phyloP scores from a whole-genome alignment of 2,113 vertebrate genomes.

The Psittacus erithacus region DNA sequence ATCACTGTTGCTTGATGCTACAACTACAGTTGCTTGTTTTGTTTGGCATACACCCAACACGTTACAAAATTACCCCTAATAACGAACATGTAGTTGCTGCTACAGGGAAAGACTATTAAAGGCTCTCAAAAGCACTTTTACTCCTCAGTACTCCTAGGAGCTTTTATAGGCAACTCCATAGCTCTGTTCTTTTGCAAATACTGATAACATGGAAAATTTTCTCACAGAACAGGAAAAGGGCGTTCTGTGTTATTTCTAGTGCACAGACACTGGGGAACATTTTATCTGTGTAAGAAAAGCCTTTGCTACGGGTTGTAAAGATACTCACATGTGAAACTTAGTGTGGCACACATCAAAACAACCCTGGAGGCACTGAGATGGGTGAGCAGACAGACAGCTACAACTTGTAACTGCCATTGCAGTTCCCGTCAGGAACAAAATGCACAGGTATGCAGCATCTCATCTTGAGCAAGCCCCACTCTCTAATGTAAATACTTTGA shows the following conservation, averaged over 20 bases:
- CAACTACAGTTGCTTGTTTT: background rate
- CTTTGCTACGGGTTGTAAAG: background rate
- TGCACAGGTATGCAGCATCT: background rate
- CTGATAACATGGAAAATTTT: background rate
- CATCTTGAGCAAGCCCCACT: background rate
- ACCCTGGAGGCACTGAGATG: rapidly evolving
- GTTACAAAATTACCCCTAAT: background rate
- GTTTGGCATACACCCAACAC: background rate
- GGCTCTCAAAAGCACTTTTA: background rate
- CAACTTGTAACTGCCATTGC: background rate
- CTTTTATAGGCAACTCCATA: background rate
- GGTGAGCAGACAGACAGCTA: background rate
- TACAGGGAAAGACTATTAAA: rapidly evolving
- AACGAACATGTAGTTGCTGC: background rate
- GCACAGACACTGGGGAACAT: background rate
- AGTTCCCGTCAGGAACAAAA: background rate
- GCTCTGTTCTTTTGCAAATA: background rate
- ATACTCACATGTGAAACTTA: background rate
- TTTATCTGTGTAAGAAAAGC: background rate
- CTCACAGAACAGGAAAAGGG: constrained; percentile 11
- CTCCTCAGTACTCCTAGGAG: background rate
- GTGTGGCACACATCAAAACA: background rate
- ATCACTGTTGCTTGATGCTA: background rate
- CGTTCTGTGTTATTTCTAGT: background rate
- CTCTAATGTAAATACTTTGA: background rate